phyloP scores from a whole-genome alignment of 30 jellyfish, hydroid and myxozoan genomes.

The Aurelia sp. region DNA sequence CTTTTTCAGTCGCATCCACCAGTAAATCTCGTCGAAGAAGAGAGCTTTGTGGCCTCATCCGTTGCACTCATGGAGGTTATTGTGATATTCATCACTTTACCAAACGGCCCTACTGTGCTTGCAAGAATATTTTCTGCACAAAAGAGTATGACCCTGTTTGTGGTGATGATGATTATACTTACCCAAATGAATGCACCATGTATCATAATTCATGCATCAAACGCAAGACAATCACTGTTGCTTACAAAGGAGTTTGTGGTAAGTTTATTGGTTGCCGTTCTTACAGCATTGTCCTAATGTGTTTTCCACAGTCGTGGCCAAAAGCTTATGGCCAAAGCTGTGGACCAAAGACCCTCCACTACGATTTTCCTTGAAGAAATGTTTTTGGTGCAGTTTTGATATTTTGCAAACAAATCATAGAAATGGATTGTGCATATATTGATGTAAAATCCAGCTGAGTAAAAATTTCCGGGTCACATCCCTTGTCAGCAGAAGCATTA shows the following conservation, averaged over 20 bases:
- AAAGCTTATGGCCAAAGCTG: no score
- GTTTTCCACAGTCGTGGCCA: no score
- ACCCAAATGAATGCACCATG: constrained; percentile 90
- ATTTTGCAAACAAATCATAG: no score
- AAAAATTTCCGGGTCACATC: no score
- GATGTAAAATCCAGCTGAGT: no score
- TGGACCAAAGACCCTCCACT: no score
- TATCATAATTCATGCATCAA: constrained; percentile 84
- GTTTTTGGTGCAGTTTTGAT: no score
- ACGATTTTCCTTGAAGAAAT: no score
- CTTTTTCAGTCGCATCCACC: constrained; percentile 27
- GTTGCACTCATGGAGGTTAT: constrained; percentile 77
- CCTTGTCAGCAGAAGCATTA: no score
- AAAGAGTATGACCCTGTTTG: constrained; percentile 92
- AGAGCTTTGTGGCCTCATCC: constrained; percentile 54
- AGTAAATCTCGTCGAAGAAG: constrained; percentile 54
- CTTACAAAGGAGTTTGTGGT: constrained; percentile 92
- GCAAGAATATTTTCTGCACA: constrained; percentile 76
- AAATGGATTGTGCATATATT: no score
- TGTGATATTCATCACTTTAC: constrained; percentile 68
- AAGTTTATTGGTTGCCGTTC: constrained; percentile 3
- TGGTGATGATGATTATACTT: constrained; percentile 83
- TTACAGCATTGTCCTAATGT: no score
- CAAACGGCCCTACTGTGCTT: constrained; percentile 80
- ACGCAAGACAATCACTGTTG: constrained; percentile 59